Base-by-base conservation (phyloP, 2,113 vertebrate species). In the Illadopsis cleaveri region DNA sequence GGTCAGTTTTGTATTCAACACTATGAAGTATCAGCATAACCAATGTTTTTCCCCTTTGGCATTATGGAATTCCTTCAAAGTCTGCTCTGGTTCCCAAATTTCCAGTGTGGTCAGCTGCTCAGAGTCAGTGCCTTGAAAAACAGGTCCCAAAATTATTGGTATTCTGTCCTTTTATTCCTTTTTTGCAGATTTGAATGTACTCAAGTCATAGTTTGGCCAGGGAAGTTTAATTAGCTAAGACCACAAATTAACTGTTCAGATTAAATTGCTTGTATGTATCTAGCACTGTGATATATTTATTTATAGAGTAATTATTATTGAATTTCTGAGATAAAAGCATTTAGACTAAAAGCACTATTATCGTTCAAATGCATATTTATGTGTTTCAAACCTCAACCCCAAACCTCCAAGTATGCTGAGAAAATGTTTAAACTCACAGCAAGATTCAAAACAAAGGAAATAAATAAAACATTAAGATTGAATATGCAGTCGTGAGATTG, bases 261-360 rank as follows among this genome's bases (percentile, higher is more conserved):
- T 98, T 97, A 98, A 94, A 94, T 93, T 90, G 81, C 84, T 97
- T 94, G 62, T 93, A 84, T 94, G 60, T 94, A 83, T 86, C 80
- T 92, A 93, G 83, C 89, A 85, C 88, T 97, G 73, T 94, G 94
- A 95, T 96, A 95, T 94, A 95, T 96, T 97, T 98, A 96, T 97
- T 97, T 96, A 91, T 94, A 93, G 44, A 65, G 56, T 78, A 96
- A 97, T 98, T 96, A 95, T 97, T 96, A 85, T 94, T 33, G 51
- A 86, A 96, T 96, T 73, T 85, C 81, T 95, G 66, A 90, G 86
- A 97, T 96, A 96, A 97, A 98, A 97, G 64, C 90, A 79, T 83
- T 79, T 53, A 94, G 57, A 95, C 72, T 77, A 85, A 96, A 97
- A 97, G 79, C 44, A 92, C 44, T 72, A 44, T 73, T 97, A 91